Evolutionary conservation across 2,888 invertebrate species (phyloP).

Genomic region (Hydropsyche betteni): DNA sequence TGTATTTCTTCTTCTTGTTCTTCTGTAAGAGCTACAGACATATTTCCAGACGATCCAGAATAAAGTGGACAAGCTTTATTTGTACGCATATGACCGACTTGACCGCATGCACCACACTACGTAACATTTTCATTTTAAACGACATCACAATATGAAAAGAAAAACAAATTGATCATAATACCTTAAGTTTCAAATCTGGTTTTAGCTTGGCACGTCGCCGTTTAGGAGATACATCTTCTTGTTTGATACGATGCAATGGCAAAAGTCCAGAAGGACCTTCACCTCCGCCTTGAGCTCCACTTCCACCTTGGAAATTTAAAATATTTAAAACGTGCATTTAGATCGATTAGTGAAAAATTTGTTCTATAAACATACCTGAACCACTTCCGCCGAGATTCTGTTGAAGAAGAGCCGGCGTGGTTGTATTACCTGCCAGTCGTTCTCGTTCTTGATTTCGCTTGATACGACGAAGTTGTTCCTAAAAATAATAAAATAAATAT

Average conservation of each 20-base stretch:
- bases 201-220: constrained; percentile 86
- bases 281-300: neutral
- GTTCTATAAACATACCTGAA: neutral
- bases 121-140: neutral
- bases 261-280: constrained; percentile 54
- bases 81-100: constrained; percentile 84
- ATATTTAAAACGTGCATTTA: neutral
- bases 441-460: constrained; percentile 93
- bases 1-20: constrained; percentile 85
- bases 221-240: constrained; percentile 70
- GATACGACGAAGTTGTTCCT: constrained; percentile 92
- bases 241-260: constrained; percentile 62
- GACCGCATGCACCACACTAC: constrained; percentile 96
- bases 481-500: constrained; percentile 26
- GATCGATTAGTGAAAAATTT: too few relatives aligned
- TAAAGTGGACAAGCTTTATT: constrained; percentile 98
- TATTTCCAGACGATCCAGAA: constrained; percentile 71
- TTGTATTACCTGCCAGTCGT: constrained; percentile 68
- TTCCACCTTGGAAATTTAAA: neutral
- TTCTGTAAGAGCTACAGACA: constrained; percentile 78
- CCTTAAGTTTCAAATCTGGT: constrained; percentile 84
- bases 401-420: constrained; percentile 56
- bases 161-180: constrained; percentile 52
- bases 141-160: neutral
- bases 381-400: constrained; percentile 5